Percentiles rank a stretch among this genome's conserved stretches.
These are phyloP conservation scores for Coremacera marginata DNA, from an alignment of 2,888 invertebrate genomes.

Conservation along the genomic window DNA sequence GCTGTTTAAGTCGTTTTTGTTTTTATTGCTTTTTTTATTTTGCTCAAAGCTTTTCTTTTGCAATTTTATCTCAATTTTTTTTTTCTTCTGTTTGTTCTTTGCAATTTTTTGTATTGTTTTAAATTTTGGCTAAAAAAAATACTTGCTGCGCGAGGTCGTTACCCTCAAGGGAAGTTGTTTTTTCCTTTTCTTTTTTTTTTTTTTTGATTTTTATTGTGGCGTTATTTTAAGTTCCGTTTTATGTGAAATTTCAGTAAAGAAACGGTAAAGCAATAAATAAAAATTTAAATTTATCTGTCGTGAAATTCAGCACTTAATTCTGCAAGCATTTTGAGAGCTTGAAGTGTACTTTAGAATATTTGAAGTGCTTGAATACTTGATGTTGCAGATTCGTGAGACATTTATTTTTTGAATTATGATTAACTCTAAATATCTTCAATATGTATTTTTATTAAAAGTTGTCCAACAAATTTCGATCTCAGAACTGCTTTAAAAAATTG, in stretches of 20 bases:
- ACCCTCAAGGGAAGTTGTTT: conserved; percentile 22
- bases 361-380: no score
- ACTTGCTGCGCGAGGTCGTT: conserved; percentile 17
- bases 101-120: conserved; percentile 19
- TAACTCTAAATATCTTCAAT: no score
- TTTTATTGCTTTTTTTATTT: background rate
- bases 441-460: no score
- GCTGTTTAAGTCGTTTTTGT: background rate
- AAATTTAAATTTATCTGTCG: no score
- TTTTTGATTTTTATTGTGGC: conserved; percentile 37
- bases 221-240: background rate
- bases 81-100: background rate
- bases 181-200: conserved; percentile 12
- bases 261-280: background rate
- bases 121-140: conserved; percentile 1
- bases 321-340: no score
- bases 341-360: no score
- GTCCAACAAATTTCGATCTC: no score
- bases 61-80: conserved; percentile 1
- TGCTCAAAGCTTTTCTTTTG: conserved; percentile 29
- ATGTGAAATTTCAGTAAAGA: background rate
- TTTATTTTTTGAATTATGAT: no score
- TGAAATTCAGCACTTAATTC: no score
- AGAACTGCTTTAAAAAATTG: no score
- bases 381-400: background rate